These are phyloP conservation scores for Bergia sp. DNA, from an alignment of 92 coral and sea anemone species.

Conservation along the genomic window DNA sequence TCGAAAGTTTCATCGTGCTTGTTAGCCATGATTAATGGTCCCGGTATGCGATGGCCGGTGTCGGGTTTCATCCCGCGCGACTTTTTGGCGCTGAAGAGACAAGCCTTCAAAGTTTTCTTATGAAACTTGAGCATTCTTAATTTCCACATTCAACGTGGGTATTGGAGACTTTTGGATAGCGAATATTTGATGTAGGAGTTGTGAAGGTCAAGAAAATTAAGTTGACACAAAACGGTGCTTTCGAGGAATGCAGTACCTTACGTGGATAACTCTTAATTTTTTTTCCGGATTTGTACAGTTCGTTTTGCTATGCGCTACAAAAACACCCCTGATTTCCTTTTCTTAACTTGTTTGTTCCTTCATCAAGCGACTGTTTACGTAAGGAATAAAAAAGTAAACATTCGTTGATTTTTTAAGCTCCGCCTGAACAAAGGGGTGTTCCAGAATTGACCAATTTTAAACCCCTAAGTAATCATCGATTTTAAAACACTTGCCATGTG, in stretches of 20 bases:
- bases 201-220: conserved; percentile 35
- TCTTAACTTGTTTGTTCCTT: conserved; percentile 32
- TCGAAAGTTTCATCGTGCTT: conserved; percentile 49
- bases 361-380: conserved; percentile 20
- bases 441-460: not conserved
- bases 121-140: conserved; percentile 40
- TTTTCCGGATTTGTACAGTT: not conserved
- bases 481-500: not conserved
- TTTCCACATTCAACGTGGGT: conserved; percentile 40
- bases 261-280: not conserved
- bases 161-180: not conserved
- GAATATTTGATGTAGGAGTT: not conserved
- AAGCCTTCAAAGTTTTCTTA: conserved; percentile 17
- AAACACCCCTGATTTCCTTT: conserved; percentile 23
- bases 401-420: not conserved
- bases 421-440: conserved; percentile 7
- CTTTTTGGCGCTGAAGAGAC: conserved; percentile 38
- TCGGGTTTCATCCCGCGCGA: conserved; percentile 46
- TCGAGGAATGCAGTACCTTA: not conserved
- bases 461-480: not conserved
- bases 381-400: conserved; percentile 32
- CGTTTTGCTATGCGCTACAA: conserved; percentile 3
- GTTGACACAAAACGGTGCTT: conserved; percentile 23
- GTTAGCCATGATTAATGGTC: conserved; percentile 49
- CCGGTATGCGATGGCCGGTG: conserved; percentile 39